Base-by-base conservation (phyloP, 1,140 invertebrate genomes). In the Antheraea mylitta region DNA sequence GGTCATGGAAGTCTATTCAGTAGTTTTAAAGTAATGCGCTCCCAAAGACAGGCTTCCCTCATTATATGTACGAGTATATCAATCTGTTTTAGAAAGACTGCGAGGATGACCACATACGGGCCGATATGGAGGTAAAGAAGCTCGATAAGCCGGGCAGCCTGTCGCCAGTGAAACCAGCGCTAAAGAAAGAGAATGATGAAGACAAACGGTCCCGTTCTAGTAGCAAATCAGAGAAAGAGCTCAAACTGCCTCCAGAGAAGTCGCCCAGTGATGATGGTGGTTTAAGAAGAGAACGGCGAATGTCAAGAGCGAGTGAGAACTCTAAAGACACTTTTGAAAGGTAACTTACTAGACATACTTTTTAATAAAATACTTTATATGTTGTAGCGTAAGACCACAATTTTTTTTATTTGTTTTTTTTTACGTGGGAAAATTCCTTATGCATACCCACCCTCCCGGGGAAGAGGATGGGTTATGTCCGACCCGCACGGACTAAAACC, bases 121-220 rank as follows among this genome's bases (percentile, higher is more conserved):
- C 72, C 81, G 81, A 80, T 80, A 89, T 91, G 87, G 89, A 91
- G 87, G 80, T 91, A 83, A 91, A 89, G 77, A 86, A 85, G 64
- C 77, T 80, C 76, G 87, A 91, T n/a, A 89, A 89, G 72, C 74
- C 83, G 71, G 87, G 86, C 83, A 91, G 77, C 71, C 70, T 90
- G 37, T 89, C 89, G 74, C 87, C 89, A 73, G 75, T 87, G 37
- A 86, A 81, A 71, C 79, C 78, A 70, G 75, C 77, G 38, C 59
- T 78, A 53, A 86, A 81, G 67, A 74, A 72, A 64, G 85, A 88
- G 67, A 64, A 66, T 13, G 84, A 89, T 58, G 86, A 85, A 64
- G 71, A 67, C 48, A 80, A 80, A 53, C 74, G 67, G 48, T 82
- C 82, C 13, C 71, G 79, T 18, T 83, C 82, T 3, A 82, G 80